phyloP scores from a whole-genome alignment of 2,113 vertebrate species.

The Clarias macrocephalus region DNA sequence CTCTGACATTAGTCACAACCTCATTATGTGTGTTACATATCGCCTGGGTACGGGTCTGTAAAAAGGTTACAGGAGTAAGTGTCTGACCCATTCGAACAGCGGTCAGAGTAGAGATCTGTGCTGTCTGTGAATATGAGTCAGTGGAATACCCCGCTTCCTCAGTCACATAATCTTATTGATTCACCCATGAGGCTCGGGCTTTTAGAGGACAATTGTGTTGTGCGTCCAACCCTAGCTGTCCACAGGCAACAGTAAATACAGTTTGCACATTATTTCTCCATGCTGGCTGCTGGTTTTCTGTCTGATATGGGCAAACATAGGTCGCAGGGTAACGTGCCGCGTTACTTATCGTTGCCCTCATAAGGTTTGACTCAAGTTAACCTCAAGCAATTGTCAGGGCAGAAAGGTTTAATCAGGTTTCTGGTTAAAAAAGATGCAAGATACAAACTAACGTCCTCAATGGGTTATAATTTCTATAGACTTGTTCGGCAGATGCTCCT shows the following conservation, averaged over 20 bases:
- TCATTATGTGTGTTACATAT: conserved; percentile 29
- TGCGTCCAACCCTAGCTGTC: conserved; percentile 38
- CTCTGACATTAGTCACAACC: conserved; percentile 8
- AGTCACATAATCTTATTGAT: conserved; percentile 51
- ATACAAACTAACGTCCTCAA: neutral
- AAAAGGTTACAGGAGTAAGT: conserved; percentile 41
- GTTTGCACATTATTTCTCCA: conserved; percentile 41
- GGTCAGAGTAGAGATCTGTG: conserved; percentile 22
- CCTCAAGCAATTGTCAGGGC: conserved; percentile 7
- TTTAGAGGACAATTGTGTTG: conserved; percentile 47
- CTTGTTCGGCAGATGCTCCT: too few species aligned
- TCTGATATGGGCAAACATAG: conserved; percentile 19
- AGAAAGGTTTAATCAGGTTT: conserved; percentile 28
- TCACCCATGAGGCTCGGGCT: conserved; percentile 24
- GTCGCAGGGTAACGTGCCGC: neutral
- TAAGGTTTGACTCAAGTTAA: neutral
- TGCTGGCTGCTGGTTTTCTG: conserved; percentile 14
- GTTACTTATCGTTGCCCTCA: neutral
- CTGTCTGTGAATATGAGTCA: conserved; percentile 39
- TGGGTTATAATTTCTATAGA: neutral
- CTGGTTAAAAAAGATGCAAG: neutral
- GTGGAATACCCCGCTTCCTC: conserved; percentile 46
- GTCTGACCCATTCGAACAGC: conserved; percentile 29
- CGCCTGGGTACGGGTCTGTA: conserved; percentile 5
- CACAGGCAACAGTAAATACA: conserved; percentile 41